phyloP scores from a whole-genome alignment of 2,113 vertebrate genomes.

The Leptocoma aspasia region DNA sequence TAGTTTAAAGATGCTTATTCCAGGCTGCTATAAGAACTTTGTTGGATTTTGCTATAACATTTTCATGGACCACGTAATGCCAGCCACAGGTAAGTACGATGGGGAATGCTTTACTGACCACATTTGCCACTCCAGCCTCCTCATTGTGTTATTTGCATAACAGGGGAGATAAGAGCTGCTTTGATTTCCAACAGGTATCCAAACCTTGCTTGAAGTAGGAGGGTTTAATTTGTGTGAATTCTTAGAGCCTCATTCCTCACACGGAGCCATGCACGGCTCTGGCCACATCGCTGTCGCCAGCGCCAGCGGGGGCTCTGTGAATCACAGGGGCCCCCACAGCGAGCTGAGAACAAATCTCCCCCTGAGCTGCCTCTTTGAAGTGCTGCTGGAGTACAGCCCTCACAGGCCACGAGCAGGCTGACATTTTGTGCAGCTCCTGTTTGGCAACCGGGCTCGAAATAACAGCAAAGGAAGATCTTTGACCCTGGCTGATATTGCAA shows the following conservation, averaged over 20 bases:
- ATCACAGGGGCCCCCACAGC: not conserved
- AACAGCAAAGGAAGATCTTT: constrained; percentile 13
- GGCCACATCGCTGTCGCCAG: not conserved
- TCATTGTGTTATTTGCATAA: not conserved
- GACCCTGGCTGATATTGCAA: not conserved
- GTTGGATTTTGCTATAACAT: not conserved
- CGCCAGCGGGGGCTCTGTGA: not conserved
- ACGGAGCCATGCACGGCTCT: not conserved
- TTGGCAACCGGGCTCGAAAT: not conserved
- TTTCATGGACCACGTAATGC: not conserved
- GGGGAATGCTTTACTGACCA: not conserved
- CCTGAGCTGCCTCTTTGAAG: constrained; percentile 43
- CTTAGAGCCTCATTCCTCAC: not conserved
- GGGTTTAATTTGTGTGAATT: not conserved
- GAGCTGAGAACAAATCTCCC: not conserved
- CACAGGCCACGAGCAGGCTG: not conserved
- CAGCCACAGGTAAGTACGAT: rapidly evolving
- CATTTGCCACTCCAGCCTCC: not conserved
- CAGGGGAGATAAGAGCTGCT: not conserved
- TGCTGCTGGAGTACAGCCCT: not conserved
- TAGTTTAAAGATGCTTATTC: not conserved
- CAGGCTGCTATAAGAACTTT: not conserved
- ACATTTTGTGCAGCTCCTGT: constrained; percentile 9
- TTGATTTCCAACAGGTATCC: not conserved
- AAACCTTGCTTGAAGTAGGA: not conserved